Conservation (phyloP, 2,113 vertebrate species). For the Podarcis raffonei region DNA sequence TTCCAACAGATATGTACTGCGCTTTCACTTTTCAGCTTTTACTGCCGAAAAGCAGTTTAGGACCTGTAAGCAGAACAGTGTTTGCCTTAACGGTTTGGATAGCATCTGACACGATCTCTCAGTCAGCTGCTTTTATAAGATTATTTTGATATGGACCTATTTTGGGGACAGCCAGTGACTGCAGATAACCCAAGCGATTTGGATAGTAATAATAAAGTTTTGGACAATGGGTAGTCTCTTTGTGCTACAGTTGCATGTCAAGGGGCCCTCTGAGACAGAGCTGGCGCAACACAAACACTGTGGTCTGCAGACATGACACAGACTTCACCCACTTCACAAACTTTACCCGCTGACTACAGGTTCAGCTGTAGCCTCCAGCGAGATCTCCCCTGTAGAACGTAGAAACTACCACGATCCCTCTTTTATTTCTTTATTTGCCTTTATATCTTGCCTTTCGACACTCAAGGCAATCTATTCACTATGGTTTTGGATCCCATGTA, state of each 20-base stretch:
- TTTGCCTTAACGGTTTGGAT: neutral
- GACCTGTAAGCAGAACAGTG: neutral
- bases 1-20: neutral
- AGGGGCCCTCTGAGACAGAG: neutral
- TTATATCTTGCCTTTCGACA: neutral
- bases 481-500: neutral
- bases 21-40: neutral
- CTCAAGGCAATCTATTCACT: neutral
- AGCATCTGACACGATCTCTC: neutral
- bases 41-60: neutral
- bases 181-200: constrained; percentile 4
- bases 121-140: neutral
- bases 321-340: too few relatives aligned
- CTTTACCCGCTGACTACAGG: too few relatives aligned
- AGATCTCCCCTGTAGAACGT: neutral
- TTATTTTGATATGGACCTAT: neutral
- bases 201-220: neutral
- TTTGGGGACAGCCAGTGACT: neutral
- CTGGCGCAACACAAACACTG: neutral
- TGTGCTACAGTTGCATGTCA: neutral
- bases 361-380: neutral
- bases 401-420: too few relatives aligned
- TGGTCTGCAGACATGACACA: neutral
- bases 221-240: neutral
- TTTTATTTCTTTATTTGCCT: neutral